These are phyloP conservation scores for Maconellicoccus hirsutus DNA, from an alignment of 1,140 invertebrate species.

Conservation along the genomic window DNA sequence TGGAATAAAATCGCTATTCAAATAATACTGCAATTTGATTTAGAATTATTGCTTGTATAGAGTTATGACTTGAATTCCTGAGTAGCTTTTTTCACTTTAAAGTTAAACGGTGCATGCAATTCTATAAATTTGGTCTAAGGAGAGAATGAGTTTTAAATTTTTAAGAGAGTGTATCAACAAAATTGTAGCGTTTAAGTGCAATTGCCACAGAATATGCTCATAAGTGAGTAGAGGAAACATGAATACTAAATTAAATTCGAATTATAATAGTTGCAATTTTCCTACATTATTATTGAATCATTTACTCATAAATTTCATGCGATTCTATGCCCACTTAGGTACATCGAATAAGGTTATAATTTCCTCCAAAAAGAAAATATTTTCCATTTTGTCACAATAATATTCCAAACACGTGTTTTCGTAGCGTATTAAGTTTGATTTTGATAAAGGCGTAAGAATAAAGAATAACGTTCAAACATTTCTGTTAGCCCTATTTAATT, in stretches of 20 bases:
- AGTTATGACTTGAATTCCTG: constrained; percentile 15
- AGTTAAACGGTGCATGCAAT: neutral
- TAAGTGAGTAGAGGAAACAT: no score
- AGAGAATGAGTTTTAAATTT: neutral
- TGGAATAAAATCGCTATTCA: neutral
- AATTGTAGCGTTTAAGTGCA: no score
- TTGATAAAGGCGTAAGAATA: neutral
- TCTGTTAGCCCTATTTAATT: neutral
- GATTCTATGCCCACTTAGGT: neutral
- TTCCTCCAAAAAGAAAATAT: neutral
- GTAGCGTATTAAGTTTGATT: constrained; percentile 15
- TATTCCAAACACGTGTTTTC: constrained; percentile 2
- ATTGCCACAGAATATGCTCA: no score
- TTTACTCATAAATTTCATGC: no score
- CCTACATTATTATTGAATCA: no score
- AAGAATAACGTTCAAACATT: constrained; percentile 15
- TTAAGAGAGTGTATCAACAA: no score
- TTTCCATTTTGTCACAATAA: neutral
- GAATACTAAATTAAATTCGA: no score
- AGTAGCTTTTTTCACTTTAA: constrained; percentile 14
- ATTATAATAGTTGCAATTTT: no score
- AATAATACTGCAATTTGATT: constrained; percentile 19
- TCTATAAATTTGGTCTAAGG: neutral
- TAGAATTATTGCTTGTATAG: neutral
- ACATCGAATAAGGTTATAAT: neutral